These are phyloP conservation scores for Lasioglossum morio DNA, from an alignment of 2,888 invertebrate species.

Conservation along the genomic window DNA sequence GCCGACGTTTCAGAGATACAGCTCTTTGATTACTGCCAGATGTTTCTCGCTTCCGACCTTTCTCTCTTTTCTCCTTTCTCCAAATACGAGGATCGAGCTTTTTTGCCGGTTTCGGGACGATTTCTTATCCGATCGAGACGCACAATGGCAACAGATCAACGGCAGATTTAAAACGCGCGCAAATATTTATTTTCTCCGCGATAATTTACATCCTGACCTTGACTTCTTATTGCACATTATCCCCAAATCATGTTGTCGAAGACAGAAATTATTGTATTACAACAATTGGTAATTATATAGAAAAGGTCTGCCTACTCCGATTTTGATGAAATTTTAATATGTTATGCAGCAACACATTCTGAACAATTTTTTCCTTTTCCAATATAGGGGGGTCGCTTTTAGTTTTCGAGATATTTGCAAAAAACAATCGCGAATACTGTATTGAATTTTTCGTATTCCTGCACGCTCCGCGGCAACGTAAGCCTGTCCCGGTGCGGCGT, in stretches of 20 bases:
- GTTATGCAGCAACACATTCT: too few species aligned
- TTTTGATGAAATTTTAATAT: too few species aligned
- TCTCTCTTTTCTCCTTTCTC: slow-evolving; percentile 57
- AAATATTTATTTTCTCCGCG: neutral
- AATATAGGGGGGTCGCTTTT: too few species aligned
- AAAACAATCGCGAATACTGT: too few species aligned
- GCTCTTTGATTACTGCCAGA: slow-evolving; percentile 77
- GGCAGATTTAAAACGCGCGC: neutral
- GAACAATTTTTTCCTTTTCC: too few species aligned
- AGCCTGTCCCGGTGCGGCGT: too few species aligned
- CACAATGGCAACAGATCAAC: neutral
- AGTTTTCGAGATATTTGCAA: too few species aligned
- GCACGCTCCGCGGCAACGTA: too few species aligned
- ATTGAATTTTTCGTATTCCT: too few species aligned
- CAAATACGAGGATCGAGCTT: slow-evolving; percentile 56
- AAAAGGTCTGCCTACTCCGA: too few species aligned
- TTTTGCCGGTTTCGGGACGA: slow-evolving; percentile 22
- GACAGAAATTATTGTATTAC: too few species aligned
- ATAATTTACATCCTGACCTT: slow-evolving; percentile 7
- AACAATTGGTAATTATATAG: too few species aligned
- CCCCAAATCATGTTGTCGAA: neutral
- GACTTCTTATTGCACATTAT: neutral
- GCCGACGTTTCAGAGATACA: slow-evolving; percentile 72
- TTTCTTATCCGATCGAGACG: slow-evolving; percentile 27
- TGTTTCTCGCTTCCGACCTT: slow-evolving; percentile 73